phyloP scores from a whole-genome alignment of 2,888 invertebrate species.

The Herminia tarsipennalis region DNA sequence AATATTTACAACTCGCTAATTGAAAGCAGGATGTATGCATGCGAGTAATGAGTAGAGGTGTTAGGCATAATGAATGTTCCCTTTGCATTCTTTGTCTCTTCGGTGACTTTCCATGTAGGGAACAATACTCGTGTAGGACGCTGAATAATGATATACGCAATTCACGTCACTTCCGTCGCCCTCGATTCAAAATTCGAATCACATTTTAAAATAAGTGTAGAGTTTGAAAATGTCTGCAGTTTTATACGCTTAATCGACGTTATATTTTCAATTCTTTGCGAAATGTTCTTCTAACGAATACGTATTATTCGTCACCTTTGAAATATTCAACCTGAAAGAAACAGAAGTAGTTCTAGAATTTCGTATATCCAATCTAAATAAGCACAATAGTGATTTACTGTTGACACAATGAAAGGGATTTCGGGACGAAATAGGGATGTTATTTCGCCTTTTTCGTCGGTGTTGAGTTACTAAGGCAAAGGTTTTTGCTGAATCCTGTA shows the following conservation, averaged over 20 bases:
- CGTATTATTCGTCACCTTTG: too few species aligned
- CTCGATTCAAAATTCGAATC: constrained; percentile 4
- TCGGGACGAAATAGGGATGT: constrained; percentile 7
- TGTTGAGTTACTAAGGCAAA: constrained; percentile 4
- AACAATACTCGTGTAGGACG: constrained; percentile 38
- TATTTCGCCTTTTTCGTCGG: constrained; percentile 12
- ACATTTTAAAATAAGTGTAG: constrained; percentile 4
- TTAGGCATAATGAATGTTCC: constrained; percentile 18
- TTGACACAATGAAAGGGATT: constrained; percentile 25
- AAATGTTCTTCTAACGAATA: too few species aligned
- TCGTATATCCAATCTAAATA: too few species aligned
- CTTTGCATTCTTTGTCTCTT: constrained; percentile 20
- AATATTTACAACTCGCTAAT: constrained; percentile 5
- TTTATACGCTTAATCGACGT: background rate
- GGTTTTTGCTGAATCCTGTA: constrained; percentile 1
- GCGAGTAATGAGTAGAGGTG: constrained; percentile 7
- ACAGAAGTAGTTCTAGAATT: too few species aligned
- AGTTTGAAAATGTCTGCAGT: background rate
- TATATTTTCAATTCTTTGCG: background rate
- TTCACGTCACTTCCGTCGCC: constrained; percentile 27
- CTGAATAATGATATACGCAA: constrained; percentile 19
- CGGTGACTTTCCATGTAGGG: constrained; percentile 25
- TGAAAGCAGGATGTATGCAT: constrained; percentile 4
- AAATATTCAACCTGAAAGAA: too few species aligned
- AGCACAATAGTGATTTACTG: constrained; percentile 24